A percentile compares a stretch with the other conserved stretches of the same genome.
Conservation (phyloP, 1,140 invertebrate genomes). For the Leguminivora glycinivorella region DNA sequence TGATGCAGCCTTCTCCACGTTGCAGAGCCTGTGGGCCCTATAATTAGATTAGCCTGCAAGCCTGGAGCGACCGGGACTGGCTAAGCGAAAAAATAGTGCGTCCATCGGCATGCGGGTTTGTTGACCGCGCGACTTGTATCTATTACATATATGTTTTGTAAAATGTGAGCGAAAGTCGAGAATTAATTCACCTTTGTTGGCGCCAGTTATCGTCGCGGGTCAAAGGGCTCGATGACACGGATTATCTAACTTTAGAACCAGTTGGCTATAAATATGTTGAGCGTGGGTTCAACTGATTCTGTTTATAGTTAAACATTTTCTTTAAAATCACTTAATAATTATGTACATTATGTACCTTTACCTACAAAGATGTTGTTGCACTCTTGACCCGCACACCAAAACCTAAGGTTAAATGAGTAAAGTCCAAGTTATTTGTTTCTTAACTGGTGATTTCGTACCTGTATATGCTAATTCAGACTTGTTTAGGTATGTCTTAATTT, state of each 20-base stretch:
- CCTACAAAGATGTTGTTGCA: background rate
- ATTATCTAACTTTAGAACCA: slow-evolving; percentile 24
- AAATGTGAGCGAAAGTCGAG: slow-evolving; percentile 50
- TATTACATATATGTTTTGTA: slow-evolving; percentile 38
- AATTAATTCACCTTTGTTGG: slow-evolving; percentile 44
- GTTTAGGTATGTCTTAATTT: background rate
- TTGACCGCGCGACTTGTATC: slow-evolving; percentile 49
- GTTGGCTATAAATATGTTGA: slow-evolving; percentile 26
- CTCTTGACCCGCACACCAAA: background rate
- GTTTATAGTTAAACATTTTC: background rate
- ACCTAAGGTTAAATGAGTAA: background rate
- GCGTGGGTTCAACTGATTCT: background rate
- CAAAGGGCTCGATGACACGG: slow-evolving; percentile 36
- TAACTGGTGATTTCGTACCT: background rate
- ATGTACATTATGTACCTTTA: too few relatives aligned
- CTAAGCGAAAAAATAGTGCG: slow-evolving; percentile 61
- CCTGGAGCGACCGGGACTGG: slow-evolving; percentile 51
- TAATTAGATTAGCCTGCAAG: slow-evolving; percentile 68
- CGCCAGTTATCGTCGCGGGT: slow-evolving; percentile 35
- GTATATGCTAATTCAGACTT: background rate
- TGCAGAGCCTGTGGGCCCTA: slow-evolving; percentile 43
- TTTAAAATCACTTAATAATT: too few relatives aligned
- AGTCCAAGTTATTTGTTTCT: background rate
- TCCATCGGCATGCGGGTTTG: slow-evolving; percentile 57
- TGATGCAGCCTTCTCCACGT: slow-evolving; percentile 35